phyloP scores from a whole-genome alignment of 2,113 vertebrate species.

The Platichthys stellatus region DNA sequence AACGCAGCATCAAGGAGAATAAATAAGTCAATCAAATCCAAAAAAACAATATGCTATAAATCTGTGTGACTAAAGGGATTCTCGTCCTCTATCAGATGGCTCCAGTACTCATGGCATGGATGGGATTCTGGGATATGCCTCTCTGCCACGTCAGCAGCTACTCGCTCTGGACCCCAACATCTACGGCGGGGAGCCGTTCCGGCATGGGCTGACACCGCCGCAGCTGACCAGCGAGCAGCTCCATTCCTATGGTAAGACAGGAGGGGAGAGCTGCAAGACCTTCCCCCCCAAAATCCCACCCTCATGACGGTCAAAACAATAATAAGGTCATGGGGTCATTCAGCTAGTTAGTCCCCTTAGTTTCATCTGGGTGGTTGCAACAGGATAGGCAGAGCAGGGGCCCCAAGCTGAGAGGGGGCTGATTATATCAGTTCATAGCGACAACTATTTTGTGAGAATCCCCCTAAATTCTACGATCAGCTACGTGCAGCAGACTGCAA shows the following conservation, averaged over 20 bases:
- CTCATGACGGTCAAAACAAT: not conserved
- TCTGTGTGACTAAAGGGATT: slow-evolving; percentile 13
- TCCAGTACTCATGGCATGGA: slow-evolving; percentile 88
- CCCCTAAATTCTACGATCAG: too few relatives aligned
- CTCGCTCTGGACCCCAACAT: slow-evolving; percentile 87
- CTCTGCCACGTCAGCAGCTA: slow-evolving; percentile 87
- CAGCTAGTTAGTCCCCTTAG: not conserved
- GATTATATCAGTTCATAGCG: too few relatives aligned
- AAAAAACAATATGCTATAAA: not conserved
- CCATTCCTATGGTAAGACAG: slow-evolving; percentile 86
- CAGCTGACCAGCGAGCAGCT: slow-evolving; percentile 88
- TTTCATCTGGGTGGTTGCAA: not conserved
- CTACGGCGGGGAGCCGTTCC: slow-evolving; percentile 86
- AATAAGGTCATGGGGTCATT: not conserved
- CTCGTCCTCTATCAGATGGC: slow-evolving; percentile 78
- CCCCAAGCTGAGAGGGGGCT: too few relatives aligned
- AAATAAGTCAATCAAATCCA: not conserved
- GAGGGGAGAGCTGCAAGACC: not conserved
- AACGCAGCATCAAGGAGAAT: not conserved
- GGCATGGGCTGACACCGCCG: slow-evolving; percentile 89
- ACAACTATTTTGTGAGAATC: too few relatives aligned
- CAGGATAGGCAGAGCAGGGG: not conserved
- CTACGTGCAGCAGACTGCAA: too few relatives aligned
- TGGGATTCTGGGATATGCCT: slow-evolving; percentile 86
- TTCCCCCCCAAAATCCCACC: not conserved